Base-by-base conservation (phyloP, 2,888 invertebrate genomes). In the Latheticus oryzae region DNA sequence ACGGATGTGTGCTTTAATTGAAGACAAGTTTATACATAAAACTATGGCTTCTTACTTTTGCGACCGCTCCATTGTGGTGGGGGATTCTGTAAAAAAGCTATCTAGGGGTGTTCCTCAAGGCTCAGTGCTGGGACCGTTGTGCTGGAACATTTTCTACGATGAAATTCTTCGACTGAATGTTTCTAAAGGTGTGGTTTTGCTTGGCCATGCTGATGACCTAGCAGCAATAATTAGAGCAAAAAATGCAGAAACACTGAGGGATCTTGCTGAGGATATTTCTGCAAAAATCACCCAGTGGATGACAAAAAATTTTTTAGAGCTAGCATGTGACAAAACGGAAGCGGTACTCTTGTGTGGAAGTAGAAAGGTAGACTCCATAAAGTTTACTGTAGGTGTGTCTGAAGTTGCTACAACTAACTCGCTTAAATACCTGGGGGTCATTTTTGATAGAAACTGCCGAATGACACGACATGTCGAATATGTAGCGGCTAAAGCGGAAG, bases 181-280 rank as follows among this genome's bases (percentile, higher is more conserved):
- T 8, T 19, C 8, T 3, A n/a, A 9, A 5, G 48, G 38, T 2
- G 21, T 37, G 2, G 12, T 23, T 9, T 5, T 28, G 3, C 21
- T 59, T 5, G 42, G 37, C 4, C 60, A 35, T 26, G 57, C 60
- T 1, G 58, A 62, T 16, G 62, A 62, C 37, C 40, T 62, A 9
- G 51, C 59, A 1, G 28, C 56, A n/a, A n/a, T n/a, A n/a, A 15
- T 3, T 40, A 16, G 50, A 37, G 5, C 12, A 21, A 24, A 60
- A 60, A 5, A n/a, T n/a, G n/a, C n/a, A n/a, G n/a, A n/a, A n/a
- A n/a, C n/a, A n/a, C n/a, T n/a, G n/a, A n/a, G n/a, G n/a, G n/a
- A n/a, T n/a, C n/a, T n/a, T n/a, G n/a, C n/a, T n/a, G n/a, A n/a
- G n/a, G n/a, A n/a, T n/a, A n/a, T n/a, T n/a, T n/a, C n/a, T n/a